Evolutionary conservation across 2,113 vertebrate species (phyloP).

Genomic region (Dendrocopos noguchii): DNA sequence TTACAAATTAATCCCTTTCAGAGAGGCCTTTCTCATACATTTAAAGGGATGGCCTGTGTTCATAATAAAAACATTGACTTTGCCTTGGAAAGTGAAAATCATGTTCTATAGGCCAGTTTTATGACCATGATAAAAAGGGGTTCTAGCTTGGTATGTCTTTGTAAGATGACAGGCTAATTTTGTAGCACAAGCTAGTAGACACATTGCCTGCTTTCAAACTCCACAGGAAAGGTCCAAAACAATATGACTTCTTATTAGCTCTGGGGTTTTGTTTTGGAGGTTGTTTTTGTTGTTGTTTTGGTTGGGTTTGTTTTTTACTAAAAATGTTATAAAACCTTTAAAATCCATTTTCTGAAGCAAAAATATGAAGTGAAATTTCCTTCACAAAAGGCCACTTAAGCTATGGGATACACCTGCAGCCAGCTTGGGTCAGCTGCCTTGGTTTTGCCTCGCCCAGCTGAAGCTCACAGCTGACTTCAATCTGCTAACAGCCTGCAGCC

Average conservation of each 20-base stretch:
- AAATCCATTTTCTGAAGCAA: background rate
- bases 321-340: too few relatives aligned
- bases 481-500: background rate
- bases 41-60: background rate
- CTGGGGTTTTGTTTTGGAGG: too few relatives aligned
- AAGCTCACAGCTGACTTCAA: background rate
- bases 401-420: background rate
- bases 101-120: background rate
- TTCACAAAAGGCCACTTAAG: background rate
- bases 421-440: background rate
- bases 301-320: too few relatives aligned
- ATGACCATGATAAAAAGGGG: background rate
- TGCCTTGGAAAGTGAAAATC: background rate
- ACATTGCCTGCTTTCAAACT: background rate
- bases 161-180: background rate
- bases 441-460: background rate
- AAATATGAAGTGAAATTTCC: background rate
- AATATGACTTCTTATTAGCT: background rate
- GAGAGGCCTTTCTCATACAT: background rate
- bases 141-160: background rate
- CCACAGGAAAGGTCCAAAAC: background rate
- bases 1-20: background rate
- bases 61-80: background rate
- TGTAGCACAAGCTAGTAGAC: background rate
- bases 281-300: too few relatives aligned